Conservation (phyloP, 2,113 vertebrate species). For the Protobothrops flavoviridis region DNA sequence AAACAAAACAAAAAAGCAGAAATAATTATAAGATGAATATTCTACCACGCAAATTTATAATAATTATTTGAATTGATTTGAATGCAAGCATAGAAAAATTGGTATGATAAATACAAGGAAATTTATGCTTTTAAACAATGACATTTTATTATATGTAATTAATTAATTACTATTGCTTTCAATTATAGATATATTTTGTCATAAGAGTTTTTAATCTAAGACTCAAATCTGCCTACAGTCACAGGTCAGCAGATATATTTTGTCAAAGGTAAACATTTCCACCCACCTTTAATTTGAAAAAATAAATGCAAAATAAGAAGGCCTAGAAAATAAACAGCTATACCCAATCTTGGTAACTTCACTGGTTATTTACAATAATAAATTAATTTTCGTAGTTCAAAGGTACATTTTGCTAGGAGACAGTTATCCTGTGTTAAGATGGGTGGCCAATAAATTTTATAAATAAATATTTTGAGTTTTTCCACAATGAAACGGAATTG, state of each 20-base stretch:
- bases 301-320: not conserved
- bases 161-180: not conserved
- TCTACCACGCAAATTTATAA: not conserved
- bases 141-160: not conserved
- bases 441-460: not conserved
- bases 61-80: not conserved
- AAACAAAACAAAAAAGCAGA: not conserved
- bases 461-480: not conserved
- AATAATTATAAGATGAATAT: not conserved
- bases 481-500: not conserved
- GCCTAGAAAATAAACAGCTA: not conserved
- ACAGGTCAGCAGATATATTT: not conserved
- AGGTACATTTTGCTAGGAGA: not conserved
- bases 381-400: not conserved
- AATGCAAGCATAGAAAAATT: not conserved
- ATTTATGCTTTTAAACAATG: not conserved
- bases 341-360: not conserved
- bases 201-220: not conserved
- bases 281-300: not conserved
- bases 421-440: not conserved
- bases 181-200: not conserved
- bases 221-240: not conserved
- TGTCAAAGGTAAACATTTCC: not conserved
- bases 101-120: not conserved
- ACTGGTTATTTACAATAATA: not conserved